Evolutionary conservation across 2,113 vertebrate genomes (phyloP).

Genomic region (Melanerpes formicivorus): DNA sequence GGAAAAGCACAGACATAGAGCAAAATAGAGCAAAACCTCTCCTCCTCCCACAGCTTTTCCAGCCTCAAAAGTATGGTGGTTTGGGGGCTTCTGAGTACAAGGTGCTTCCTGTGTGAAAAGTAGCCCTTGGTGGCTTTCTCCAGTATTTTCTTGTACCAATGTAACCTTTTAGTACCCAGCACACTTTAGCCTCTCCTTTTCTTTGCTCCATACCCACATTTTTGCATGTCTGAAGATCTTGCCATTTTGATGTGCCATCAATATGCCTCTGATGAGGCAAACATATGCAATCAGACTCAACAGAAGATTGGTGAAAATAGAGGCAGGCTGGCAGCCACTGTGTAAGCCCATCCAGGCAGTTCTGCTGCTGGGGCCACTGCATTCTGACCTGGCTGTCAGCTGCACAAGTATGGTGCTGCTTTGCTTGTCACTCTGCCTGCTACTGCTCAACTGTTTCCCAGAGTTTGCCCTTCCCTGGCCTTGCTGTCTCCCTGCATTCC

Average conservation of each 20-base stretch:
- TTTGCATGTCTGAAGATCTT: neutral
- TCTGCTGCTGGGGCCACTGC: accelerated
- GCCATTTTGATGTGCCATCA: neutral
- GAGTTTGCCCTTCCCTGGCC: neutral
- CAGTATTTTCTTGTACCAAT: neutral
- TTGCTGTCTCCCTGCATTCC: neutral
- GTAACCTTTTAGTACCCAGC: neutral
- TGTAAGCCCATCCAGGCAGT: neutral
- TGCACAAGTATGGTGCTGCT: accelerated
- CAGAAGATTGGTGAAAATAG: neutral
- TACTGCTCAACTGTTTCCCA: neutral
- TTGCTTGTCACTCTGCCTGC: accelerated
- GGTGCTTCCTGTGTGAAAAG: neutral
- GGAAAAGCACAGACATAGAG: neutral
- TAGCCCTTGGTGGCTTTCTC: neutral
- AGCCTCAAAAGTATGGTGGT: neutral
- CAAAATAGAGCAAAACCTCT: neutral
- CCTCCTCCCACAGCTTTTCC: neutral
- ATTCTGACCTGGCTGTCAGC: neutral
- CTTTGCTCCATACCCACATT: neutral
- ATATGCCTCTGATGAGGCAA: neutral
- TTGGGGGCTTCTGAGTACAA: neutral
- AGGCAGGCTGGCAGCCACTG: neutral
- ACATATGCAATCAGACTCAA: accelerated
- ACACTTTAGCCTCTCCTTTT: neutral